A percentile compares a stretch with the other conserved stretches of the same genome.
Evolutionary conservation across 1,140 invertebrate species (phyloP).

Genomic region (Aphaenogaster ashmeadi): DNA sequence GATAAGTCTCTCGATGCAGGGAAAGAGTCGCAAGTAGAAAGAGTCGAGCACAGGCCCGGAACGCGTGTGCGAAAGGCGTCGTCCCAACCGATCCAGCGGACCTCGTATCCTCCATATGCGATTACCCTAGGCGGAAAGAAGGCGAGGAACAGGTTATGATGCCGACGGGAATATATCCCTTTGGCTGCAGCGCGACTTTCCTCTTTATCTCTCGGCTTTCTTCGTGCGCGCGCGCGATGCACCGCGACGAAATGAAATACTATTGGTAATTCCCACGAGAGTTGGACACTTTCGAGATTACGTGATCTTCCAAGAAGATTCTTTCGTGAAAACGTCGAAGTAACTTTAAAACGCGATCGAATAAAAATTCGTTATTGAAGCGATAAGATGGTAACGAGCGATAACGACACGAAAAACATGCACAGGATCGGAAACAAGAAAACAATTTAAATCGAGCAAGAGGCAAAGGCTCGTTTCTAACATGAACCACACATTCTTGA

Average conservation of each 20-base stretch:
- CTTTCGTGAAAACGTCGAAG: background rate
- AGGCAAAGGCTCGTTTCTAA: background rate
- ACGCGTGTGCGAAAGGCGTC: slow-evolving; percentile 8
- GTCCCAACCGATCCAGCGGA: slow-evolving; percentile 29
- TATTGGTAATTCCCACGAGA: slow-evolving; percentile 26
- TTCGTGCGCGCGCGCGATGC: slow-evolving; percentile 11
- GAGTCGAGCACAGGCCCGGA: slow-evolving; percentile 12
- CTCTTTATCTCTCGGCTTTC: slow-evolving; percentile 44
- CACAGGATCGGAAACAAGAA: background rate
- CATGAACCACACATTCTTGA: background rate
- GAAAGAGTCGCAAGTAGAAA: slow-evolving; percentile 45
- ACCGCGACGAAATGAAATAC: slow-evolving; percentile 64
- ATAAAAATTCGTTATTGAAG: background rate
- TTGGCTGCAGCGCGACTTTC: slow-evolving; percentile 61
- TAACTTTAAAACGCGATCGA: slow-evolving; percentile 22
- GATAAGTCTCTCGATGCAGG: slow-evolving; percentile 35
- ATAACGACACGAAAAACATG: background rate
- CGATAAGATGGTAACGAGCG: background rate
- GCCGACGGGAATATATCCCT: slow-evolving; percentile 72
- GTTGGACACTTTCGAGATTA: slow-evolving; percentile 30
- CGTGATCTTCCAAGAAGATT: slow-evolving; percentile 26
- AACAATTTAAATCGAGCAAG: background rate
- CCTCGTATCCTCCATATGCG: slow-evolving; percentile 54
- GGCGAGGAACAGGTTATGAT: slow-evolving; percentile 50
- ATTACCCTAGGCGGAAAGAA: slow-evolving; percentile 57